phyloP scores from a whole-genome alignment of 2,888 invertebrate species.

The Cetonia aurata region DNA sequence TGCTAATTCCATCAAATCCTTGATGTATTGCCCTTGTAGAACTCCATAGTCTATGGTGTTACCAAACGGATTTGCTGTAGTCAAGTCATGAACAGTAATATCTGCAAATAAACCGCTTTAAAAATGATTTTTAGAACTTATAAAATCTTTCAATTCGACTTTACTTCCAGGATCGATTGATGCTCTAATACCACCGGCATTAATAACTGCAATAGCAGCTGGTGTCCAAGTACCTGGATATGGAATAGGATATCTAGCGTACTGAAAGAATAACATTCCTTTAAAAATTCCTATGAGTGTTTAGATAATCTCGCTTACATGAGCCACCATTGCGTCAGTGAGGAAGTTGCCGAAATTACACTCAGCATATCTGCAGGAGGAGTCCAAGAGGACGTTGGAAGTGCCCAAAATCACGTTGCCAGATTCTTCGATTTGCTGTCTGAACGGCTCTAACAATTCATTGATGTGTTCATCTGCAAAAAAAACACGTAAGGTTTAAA shows the following conservation, averaged over 20 bases:
- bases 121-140: too few relatives aligned
- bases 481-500: not conserved
- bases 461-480: slow-evolving; percentile 72
- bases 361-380: slow-evolving; percentile 72
- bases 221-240: slow-evolving; percentile 71
- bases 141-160: slow-evolving; percentile 47
- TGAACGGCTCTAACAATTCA: slow-evolving; percentile 73
- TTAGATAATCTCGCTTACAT: slow-evolving; percentile 66
- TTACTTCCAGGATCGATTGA: slow-evolving; percentile 75
- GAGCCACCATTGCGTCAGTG: slow-evolving; percentile 78
- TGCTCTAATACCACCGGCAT: slow-evolving; percentile 79
- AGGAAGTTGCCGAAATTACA: slow-evolving; percentile 82
- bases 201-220: slow-evolving; percentile 76
- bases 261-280: slow-evolving; percentile 62
- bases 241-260: slow-evolving; percentile 66
- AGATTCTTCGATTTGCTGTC: slow-evolving; percentile 69
- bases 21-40: slow-evolving; percentile 48
- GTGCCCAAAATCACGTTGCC: slow-evolving; percentile 72
- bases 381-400: slow-evolving; percentile 71
- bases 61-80: slow-evolving; percentile 81
- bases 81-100: slow-evolving; percentile 77
- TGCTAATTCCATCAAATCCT: slow-evolving; percentile 69
- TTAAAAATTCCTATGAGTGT: not conserved
- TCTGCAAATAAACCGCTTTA: slow-evolving; percentile 66
- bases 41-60: slow-evolving; percentile 73